These are phyloP conservation scores for Glyptemys insculpta DNA, from an alignment of 2,797 vertebrate species.

Conservation along the genomic window DNA sequence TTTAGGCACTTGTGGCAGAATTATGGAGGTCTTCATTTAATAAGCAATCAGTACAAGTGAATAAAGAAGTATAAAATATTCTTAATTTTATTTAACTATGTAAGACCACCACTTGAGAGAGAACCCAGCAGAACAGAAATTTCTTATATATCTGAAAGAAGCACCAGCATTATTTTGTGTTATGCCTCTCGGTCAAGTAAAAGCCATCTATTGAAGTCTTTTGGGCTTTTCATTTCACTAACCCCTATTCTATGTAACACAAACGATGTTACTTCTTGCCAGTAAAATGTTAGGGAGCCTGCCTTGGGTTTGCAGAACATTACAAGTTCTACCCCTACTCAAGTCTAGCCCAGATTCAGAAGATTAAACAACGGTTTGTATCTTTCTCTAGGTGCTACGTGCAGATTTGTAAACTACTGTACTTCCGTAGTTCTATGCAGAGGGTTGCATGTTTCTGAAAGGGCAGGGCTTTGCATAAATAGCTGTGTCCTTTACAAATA, in stretches of 20 bases:
- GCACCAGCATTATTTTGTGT: not conserved
- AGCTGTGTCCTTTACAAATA: not conserved
- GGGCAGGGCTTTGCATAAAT: not conserved
- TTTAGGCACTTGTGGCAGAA: not conserved
- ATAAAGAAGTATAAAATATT: not conserved
- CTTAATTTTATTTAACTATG: accelerated
- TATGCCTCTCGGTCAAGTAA: not conserved
- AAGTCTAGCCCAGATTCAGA: not conserved
- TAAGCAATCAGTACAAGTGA: not conserved
- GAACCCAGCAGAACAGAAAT: accelerated
- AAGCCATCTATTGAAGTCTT: not conserved
- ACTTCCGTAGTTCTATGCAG: accelerated
- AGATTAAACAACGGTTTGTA: not conserved
- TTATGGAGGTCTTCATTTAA: not conserved
- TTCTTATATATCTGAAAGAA: accelerated
- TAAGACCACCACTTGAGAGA: accelerated
- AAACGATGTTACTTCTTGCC: not conserved
- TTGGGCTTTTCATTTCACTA: accelerated
- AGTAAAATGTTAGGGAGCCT: not conserved
- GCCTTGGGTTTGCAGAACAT: not conserved
- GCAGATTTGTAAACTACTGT: accelerated
- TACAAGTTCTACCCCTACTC: not conserved
- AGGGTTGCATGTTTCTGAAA: not conserved
- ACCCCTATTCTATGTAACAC: accelerated
- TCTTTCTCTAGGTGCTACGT: not conserved